Percentiles rank a stretch among this genome's conserved stretches.
phyloP scores from a whole-genome alignment of 2,113 vertebrate species.

The Elephas maximus region DNA sequence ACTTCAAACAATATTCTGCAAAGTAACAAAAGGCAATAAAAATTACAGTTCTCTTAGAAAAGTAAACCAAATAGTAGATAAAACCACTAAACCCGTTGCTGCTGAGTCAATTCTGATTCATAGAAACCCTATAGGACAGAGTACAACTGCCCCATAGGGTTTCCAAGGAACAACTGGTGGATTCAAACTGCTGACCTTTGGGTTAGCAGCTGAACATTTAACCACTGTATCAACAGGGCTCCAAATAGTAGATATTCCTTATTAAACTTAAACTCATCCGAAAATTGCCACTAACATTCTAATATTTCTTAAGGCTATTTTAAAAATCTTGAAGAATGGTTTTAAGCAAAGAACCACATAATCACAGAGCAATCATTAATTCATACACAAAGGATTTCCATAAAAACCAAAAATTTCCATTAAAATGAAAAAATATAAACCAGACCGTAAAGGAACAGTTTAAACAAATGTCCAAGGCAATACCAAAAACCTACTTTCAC shows the following conservation, averaged over 20 bases:
- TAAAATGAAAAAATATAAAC: slow-evolving; percentile 53
- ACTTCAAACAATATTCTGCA: slow-evolving; percentile 30
- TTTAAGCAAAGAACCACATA: slow-evolving; percentile 48
- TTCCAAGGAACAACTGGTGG: too few species aligned
- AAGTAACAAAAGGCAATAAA: slow-evolving; percentile 55
- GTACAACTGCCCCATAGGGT: too few species aligned
- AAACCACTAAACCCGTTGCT: too few species aligned
- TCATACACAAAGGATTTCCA: neutral
- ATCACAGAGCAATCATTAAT: slow-evolving; percentile 46
- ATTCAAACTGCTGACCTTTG: too few species aligned
- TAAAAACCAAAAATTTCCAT: neutral
- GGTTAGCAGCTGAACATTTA: too few species aligned
- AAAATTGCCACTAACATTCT: slow-evolving; percentile 45
- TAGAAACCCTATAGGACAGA: too few species aligned
- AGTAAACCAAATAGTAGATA: slow-evolving; percentile 26
- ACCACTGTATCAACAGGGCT: too few species aligned
- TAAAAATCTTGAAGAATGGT: slow-evolving; percentile 43
- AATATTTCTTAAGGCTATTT: neutral
- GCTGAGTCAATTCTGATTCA: too few species aligned
- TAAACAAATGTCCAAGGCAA: neutral
- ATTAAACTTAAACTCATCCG: slow-evolving; percentile 34
- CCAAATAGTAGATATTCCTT: slow-evolving; percentile 25
- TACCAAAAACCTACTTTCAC: neutral
- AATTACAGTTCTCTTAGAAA: slow-evolving; percentile 23
- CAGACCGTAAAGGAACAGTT: neutral